Evolutionary conservation across 2,888 invertebrate genomes (phyloP).

Genomic region (Nomada fabriciana): DNA sequence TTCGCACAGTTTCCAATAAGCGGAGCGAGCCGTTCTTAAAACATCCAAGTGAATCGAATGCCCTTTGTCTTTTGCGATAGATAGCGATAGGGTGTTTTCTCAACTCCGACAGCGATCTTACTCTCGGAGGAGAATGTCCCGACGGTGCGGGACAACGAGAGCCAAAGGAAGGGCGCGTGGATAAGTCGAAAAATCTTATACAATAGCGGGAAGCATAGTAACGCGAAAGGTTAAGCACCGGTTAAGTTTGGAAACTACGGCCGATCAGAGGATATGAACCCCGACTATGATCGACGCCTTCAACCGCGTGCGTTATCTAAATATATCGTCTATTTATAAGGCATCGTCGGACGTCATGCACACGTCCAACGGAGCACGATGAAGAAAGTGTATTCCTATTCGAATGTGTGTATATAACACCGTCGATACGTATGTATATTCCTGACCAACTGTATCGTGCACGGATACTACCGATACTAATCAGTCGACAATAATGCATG

Average conservation of each 20-base stretch:
- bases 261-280: conserved; percentile 55
- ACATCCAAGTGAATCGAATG: too few relatives aligned
- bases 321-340: conserved; percentile 70
- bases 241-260: conserved; percentile 20
- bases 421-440: conserved; percentile 9
- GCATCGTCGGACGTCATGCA: conserved; percentile 60
- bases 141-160: not conserved
- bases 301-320: conserved; percentile 61
- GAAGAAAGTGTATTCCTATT: conserved; percentile 20
- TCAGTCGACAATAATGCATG: too few relatives aligned
- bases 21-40: too few relatives aligned
- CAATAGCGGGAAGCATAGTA: conserved; percentile 14
- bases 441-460: conserved; percentile 29
- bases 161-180: not conserved
- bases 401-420: not conserved
- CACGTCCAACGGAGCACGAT: conserved; percentile 27
- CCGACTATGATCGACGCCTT: conserved; percentile 61
- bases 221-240: conserved; percentile 40
- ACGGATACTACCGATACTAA: conserved; percentile 29
- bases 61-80: not conserved
- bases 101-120: not conserved
- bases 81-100: not conserved
- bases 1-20: not conserved
- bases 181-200: not conserved
- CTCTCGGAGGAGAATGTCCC: not conserved